These are phyloP conservation scores for Brachypterus glaber DNA, from an alignment of 2,888 invertebrate species.

Conservation along the genomic window DNA sequence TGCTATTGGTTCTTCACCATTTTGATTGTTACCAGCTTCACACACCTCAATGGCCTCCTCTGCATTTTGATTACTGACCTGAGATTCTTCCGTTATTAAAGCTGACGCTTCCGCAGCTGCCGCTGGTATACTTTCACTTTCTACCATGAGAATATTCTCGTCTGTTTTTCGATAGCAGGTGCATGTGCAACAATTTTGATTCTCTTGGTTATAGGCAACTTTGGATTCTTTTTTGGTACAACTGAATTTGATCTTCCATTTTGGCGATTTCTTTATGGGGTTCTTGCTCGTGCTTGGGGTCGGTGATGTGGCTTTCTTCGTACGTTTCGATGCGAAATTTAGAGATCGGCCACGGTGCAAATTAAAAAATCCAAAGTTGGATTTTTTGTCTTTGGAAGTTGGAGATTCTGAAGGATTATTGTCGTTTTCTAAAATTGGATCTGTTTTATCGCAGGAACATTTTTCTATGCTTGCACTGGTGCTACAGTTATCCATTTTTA, in stretches of 20 bases:
- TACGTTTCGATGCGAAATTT: conserved; percentile 30
- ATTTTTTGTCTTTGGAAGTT: conserved; percentile 29
- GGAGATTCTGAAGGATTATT: conserved; percentile 27
- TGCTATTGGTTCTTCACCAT: conserved; percentile 15
- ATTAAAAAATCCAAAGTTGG: conserved; percentile 33
- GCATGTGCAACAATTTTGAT: conserved; percentile 35
- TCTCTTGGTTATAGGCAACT: conserved; percentile 24
- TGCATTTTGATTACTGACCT: not conserved
- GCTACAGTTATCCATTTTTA: too few relatives aligned
- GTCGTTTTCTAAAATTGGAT: conserved; percentile 27
- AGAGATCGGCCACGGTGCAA: conserved; percentile 33
- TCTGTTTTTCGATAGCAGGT: conserved; percentile 34
- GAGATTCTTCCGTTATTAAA: conserved; percentile 1
- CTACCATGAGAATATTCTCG: conserved; percentile 22
- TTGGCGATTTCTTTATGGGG: conserved; percentile 32
- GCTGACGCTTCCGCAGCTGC: conserved; percentile 10
- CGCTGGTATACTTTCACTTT: conserved; percentile 3
- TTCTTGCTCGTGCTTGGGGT: conserved; percentile 15
- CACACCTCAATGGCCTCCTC: conserved; percentile 5
- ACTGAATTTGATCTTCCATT: conserved; percentile 38
- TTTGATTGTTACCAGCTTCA: conserved; percentile 13
- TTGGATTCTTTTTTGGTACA: conserved; percentile 35
- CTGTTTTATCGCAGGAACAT: conserved; percentile 32
- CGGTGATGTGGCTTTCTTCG: conserved; percentile 22
- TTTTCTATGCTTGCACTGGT: conserved; percentile 24